Base-by-base conservation (phyloP, 2,113 vertebrate genomes). In the Percina caprodes region DNA sequence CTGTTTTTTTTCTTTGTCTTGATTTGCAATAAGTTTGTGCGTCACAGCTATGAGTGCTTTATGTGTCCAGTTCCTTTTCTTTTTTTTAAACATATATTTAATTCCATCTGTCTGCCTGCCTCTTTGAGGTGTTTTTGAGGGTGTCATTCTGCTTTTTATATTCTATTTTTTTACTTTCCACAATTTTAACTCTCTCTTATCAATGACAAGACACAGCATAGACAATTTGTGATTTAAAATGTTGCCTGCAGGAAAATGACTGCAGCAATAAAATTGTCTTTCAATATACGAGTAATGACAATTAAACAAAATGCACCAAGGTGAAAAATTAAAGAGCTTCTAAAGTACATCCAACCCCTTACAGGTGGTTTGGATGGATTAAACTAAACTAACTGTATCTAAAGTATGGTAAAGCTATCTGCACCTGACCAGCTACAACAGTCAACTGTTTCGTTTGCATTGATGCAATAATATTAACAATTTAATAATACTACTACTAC, bases 11-110 rank as follows among this genome's bases (percentile, higher is more conserved):
- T 89, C 69, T 83, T 84, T 67, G 26, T 52, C 74, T 66, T 74
- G 1, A 82, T 87, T 73, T 69, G 70, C 79, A 90, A 78, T 26
- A 79, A 39, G 55, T 79, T 45, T 60, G 86, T 89, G 87, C 79
- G 79, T 89, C 91, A 90, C 21, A 56, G 76, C 45, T 67, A 19
- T 65, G 30, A 80, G 42, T 46, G 2, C 42, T 74, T 1, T 16
- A 46, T 76, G 70, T 51, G n/a, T 9, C 26, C 74, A 26, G 33
- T 75, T 79, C 65, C 59, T 68, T 74, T 42, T 80, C 62, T 69
- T 55, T 39, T 3, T 1, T 39, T 5, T 9, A n/a, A 26, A 86
- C 26, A 5, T 45, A 10, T 52, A 42, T 61, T 69, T 55, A 19
- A 45, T 77, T 58, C 59, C 45, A 51, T 80, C 33, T 69, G 46